Conservation (phyloP, 2,797 vertebrate genomes). For the Sebastes matsubarae region DNA sequence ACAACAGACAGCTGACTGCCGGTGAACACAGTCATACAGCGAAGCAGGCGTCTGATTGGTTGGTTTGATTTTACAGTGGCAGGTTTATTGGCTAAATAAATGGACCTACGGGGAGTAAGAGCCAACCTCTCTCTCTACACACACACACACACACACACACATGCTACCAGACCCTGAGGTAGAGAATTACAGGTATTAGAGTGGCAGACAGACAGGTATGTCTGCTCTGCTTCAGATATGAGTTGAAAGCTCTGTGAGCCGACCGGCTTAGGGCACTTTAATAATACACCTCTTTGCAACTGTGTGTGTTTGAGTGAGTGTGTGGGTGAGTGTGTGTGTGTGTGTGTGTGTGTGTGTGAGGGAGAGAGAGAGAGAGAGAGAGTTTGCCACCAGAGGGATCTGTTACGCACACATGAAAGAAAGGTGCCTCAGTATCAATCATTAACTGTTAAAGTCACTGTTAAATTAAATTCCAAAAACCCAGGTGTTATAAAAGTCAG, state of each 20-base stretch:
- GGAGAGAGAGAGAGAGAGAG: too few relatives aligned
- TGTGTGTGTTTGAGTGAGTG: not conserved
- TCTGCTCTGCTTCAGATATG: slow-evolving; percentile 46
- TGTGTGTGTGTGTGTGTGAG: not conserved
- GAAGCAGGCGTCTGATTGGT: not conserved
- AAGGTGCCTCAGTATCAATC: not conserved
- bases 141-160: not conserved
- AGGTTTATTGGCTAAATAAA: slow-evolving; percentile 8
- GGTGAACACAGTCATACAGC: not conserved
- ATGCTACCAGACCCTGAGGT: slow-evolving; percentile 9
- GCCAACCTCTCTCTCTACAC: not conserved
- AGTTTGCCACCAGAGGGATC: slow-evolving; percentile 11
- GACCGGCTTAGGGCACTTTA: slow-evolving; percentile 33
- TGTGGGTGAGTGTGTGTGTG: not conserved
- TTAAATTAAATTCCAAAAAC: too few relatives aligned
- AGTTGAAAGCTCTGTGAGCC: slow-evolving; percentile 37
- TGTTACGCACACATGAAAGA: not conserved
- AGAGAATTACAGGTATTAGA: slow-evolving; percentile 55
- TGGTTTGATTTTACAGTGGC: not conserved
- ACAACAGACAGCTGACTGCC: slow-evolving; percentile 1
- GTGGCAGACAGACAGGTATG: slow-evolving; percentile 59
- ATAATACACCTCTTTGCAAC: slow-evolving; percentile 9
- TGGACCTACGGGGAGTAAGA: not conserved
- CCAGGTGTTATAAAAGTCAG: too few relatives aligned
- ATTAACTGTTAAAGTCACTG: not conserved